Base-by-base conservation (phyloP, 2,888 invertebrate genomes). In the Drosophila birchii region DNA sequence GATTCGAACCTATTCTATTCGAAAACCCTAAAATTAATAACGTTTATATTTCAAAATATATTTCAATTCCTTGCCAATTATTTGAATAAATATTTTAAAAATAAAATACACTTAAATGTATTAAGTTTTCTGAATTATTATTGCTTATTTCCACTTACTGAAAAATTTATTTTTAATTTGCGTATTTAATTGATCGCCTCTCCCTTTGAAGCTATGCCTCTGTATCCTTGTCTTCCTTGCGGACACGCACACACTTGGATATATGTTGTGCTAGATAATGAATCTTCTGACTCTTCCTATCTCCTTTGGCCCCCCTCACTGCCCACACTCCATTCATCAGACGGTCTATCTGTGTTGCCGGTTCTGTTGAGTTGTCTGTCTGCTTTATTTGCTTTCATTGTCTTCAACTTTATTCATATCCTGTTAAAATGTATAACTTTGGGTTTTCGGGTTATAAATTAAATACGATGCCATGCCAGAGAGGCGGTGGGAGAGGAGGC, bases 391-490 rank as follows among this genome's bases (percentile, higher is more conserved):
- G 86, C 89, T 82, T 89, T 86, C 82, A 88, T 89, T 86, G 88
- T 89, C 88, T 86, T 79, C 83, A 86, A 86, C 86, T 86, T 86
- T 86, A 89, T 89, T 86, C 88, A 86, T 86, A 86, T 86, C 86
- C 89, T 86, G 86, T 82, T 86, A 76, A 86, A 89, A 88, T 89
- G 85, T 86, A 87, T 82, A 89, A 85, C 84, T 88, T 88, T 88
- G 81, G 81, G 88, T 85, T 88, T 88, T 81, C 68, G 88, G 84
- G 89, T 81, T 85, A 86, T 85, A 85, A 88, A 85, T 85, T 88
- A 88, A 88, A 85, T 88, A 70, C 75, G 60, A 53, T 49, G 18
- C 39, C 45, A 11, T 12, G 45, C 9, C 43, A n/a, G 9, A 29
- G 9, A 23, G 41, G 18, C 5, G 34, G n/a, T 23, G 7, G 29